Conservation (phyloP, 2,888 invertebrate genomes). For the Thereva unica region DNA sequence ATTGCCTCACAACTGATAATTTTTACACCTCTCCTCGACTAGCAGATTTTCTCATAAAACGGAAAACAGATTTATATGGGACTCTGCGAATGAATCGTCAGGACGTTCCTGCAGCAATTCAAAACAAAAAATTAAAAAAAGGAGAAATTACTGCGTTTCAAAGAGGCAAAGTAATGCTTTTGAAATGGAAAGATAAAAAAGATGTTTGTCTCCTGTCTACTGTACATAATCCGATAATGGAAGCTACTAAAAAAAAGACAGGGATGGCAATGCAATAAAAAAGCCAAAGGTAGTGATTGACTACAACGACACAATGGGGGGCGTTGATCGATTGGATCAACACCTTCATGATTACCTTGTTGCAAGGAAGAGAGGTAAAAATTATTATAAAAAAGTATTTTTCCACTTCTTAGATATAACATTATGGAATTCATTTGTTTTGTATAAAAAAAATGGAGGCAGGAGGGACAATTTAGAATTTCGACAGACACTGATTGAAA, state of each 20-base stretch:
- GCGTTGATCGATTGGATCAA: background rate
- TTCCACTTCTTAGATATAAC: background rate
- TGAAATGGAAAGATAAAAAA: slow-evolving; percentile 2
- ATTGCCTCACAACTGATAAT: slow-evolving; percentile 1
- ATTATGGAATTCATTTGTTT: background rate
- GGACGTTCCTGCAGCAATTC: background rate
- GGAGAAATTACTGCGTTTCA: background rate
- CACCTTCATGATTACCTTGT: background rate
- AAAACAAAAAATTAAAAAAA: background rate
- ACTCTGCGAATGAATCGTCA: background rate
- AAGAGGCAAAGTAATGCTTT: background rate
- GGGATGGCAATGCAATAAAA: background rate
- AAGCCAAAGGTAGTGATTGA: background rate
- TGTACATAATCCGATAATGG: background rate
- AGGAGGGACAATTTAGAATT: background rate
- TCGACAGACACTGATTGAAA: background rate
- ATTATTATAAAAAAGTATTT: background rate
- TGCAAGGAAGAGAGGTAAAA: background rate
- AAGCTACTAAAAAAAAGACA: background rate
- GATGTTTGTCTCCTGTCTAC: background rate
- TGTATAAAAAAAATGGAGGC: background rate
- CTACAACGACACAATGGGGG: background rate
- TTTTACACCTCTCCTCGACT: background rate
- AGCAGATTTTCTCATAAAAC: background rate
- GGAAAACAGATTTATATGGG: background rate